Base-by-base conservation (phyloP, 2,113 vertebrate species). In the Leptosomus discolor region DNA sequence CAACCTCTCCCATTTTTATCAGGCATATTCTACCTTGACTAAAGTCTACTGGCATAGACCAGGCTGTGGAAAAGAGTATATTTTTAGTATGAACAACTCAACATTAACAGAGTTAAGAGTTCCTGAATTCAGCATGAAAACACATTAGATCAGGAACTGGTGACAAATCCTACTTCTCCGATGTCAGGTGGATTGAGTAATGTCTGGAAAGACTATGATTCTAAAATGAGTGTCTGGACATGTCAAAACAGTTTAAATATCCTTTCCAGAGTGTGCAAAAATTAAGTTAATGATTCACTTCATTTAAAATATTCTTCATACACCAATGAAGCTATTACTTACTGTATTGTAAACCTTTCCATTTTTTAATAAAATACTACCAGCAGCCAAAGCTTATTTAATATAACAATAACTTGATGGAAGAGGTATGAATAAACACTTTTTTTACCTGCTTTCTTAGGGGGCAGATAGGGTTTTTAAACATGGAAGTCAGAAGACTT, bases 141-240 rank as follows among this genome's bases (percentile, higher is more conserved):
- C 57, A 94, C 83, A 94, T 92, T 93, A 95, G 79, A 76, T 89
- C 84, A 95, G 53, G 73, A 92, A 92, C 17, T 82, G 67, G 81
- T 85, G 73, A 92, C 86, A 96, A 97, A 91, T 95, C 65, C 64
- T 94, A 24, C 69, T 93, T 95, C 90, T 97, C 69, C 69, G 3
- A 4, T 91, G 80, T 96, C 95, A 96, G 57, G 83, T 96, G 43
- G 73, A 94, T 91, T 94, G 95, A 97, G 89, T 97, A 94, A 97
- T 81, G 94, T 96, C 95, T 97, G 94, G 95, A 97, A 97, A 91
- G 80, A 94, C 83, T 65, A 37, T 64, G 65, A 86, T 79, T 84
- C 88, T 86, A 89, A 96, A 95, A 79, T 2, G 20, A 89, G 80
- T 3, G 24, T 92, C 88, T 97, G 92, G 84, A 89, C 76, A 65